A percentile compares a stretch with the other conserved stretches of the same genome.
phyloP scores from a whole-genome alignment of 2,888 invertebrate genomes.

The Diachrysia chrysitis region DNA sequence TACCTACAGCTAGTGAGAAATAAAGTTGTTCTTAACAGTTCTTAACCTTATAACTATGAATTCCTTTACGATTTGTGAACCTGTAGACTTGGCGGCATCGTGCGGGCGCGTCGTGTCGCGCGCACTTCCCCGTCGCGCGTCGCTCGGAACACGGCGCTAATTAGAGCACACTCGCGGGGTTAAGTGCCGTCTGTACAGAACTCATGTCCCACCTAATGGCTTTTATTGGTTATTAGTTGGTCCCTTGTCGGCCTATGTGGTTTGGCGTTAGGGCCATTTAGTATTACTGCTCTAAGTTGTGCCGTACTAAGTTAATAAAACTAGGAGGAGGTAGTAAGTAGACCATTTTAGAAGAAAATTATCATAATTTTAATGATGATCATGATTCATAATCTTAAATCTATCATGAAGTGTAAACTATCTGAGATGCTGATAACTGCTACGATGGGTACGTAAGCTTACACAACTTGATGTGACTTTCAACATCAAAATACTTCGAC shows the following conservation, averaged over 20 bases:
- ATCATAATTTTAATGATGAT: no score
- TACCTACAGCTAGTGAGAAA: no score
- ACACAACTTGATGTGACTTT: constrained; percentile 29
- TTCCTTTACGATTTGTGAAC: neutral
- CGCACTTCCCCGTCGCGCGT: constrained; percentile 39
- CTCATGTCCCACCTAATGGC: constrained; percentile 40
- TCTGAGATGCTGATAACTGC: neutral
- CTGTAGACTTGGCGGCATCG: constrained; percentile 11
- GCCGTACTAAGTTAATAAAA: neutral
- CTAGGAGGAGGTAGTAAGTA: neutral
- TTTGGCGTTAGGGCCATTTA: neutral
- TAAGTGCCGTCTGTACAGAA: constrained; percentile 51
- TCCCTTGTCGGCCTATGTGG: constrained; percentile 26
- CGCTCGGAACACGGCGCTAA: constrained; percentile 46
- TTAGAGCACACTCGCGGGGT: constrained; percentile 52
- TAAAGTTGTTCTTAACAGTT: no score
- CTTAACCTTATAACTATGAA: no score
- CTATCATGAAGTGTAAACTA: neutral
- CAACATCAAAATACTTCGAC: constrained; percentile 34
- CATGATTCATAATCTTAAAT: no score
- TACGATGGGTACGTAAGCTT: constrained; percentile 24
- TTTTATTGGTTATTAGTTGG: constrained; percentile 47
- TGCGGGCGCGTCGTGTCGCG: constrained; percentile 39
- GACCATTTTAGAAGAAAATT: neutral
- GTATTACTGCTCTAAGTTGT: neutral